These are phyloP conservation scores for Lagorchestes hirsutus DNA, from an alignment of 2,797 vertebrate genomes.

Conservation along the genomic window DNA sequence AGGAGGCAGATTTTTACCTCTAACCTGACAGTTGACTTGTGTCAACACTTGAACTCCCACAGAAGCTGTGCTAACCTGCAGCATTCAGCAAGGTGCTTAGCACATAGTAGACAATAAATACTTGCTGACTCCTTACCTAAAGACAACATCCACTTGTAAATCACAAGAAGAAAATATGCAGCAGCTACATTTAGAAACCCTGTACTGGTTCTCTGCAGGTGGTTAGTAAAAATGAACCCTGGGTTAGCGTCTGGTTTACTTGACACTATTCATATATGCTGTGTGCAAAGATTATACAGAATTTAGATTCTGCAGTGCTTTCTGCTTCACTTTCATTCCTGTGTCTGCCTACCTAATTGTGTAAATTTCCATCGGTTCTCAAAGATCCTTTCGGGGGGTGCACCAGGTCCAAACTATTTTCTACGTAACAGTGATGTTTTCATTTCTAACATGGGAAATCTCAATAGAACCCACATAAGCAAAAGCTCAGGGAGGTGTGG, in stretches of 20 bases:
- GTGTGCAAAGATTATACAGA: not conserved
- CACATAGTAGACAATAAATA: not conserved
- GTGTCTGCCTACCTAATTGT: not conserved
- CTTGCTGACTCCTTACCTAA: not conserved
- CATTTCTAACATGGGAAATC: not conserved
- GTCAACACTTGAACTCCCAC: not conserved
- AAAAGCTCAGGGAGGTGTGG: not conserved
- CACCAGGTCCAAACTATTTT: not conserved
- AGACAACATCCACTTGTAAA: not conserved
- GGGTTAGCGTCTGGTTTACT: not conserved
- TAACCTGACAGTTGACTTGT: not conserved
- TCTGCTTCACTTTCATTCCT: not conserved
- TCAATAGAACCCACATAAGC: not conserved
- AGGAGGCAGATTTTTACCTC: not conserved
- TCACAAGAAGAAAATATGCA: not conserved
- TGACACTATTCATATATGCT: not conserved
- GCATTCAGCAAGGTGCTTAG: not conserved
- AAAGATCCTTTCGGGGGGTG: not conserved
- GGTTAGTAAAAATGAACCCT: not conserved
- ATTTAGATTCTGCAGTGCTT: not conserved
- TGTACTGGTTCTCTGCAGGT: not conserved
- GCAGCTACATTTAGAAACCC: not conserved
- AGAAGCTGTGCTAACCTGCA: not conserved
- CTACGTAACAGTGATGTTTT: not conserved
- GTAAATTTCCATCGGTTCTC: not conserved